Percentiles rank a stretch among this genome's conserved stretches.
Evolutionary conservation across 2,797 vertebrate species (phyloP).

Genomic region (Pseudotriccus pelzelni): DNA sequence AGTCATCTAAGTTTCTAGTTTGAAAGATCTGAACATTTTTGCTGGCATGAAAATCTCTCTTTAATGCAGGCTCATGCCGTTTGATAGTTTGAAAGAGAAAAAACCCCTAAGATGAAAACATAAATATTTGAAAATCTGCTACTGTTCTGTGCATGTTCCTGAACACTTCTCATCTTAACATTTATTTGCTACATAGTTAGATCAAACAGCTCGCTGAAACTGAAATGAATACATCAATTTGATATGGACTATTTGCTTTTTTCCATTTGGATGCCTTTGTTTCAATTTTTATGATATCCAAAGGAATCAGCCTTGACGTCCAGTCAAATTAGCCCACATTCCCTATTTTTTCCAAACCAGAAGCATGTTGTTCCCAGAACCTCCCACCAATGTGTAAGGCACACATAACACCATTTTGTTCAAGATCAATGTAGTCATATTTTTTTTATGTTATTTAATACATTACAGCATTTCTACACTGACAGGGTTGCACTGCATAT

Average conservation of each 20-base stretch:
- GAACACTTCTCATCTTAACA: conserved; percentile 24
- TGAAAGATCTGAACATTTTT: conserved; percentile 19
- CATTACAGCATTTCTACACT: not conserved
- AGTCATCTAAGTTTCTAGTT: not conserved
- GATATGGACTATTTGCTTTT: not conserved
- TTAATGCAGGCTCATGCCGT: not conserved
- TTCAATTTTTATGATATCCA: not conserved
- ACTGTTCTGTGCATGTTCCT: not conserved
- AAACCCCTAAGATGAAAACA: not conserved
- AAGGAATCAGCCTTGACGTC: not conserved
- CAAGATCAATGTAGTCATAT: not conserved
- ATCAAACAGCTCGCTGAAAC: conserved; percentile 5
- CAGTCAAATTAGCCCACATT: not conserved
- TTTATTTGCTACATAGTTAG: conserved; percentile 24
- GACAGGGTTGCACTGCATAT: not conserved
- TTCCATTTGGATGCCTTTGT: not conserved
- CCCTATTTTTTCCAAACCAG: not conserved
- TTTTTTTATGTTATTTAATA: not conserved
- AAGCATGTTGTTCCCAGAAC: not conserved
- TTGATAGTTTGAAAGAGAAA: conserved; percentile 20
- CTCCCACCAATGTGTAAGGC: not conserved
- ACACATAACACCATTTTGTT: not conserved
- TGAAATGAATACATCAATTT: not conserved
- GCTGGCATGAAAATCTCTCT: not conserved
- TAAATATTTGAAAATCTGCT: conserved; percentile 63